phyloP scores from a whole-genome alignment of 2,113 vertebrate genomes.

The Puma concolor region DNA sequence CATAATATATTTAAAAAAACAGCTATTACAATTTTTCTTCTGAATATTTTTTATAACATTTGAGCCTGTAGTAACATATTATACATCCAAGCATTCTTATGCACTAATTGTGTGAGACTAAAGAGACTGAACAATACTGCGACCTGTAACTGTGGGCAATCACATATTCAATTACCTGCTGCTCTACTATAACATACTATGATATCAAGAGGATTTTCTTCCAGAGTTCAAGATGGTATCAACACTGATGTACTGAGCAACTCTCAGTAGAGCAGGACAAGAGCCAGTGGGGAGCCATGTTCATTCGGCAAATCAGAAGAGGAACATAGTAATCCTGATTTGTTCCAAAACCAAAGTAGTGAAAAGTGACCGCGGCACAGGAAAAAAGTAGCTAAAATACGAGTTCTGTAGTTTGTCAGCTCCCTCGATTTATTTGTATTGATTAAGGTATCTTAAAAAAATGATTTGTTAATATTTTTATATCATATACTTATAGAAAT shows the following conservation, averaged over 20 bases:
- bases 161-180: background rate
- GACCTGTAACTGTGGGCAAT: background rate
- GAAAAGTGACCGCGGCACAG: background rate
- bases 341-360: background rate
- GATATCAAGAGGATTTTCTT: background rate
- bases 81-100: background rate
- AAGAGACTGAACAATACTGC: background rate
- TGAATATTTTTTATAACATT: background rate
- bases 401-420: background rate
- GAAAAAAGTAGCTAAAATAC: background rate
- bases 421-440: background rate
- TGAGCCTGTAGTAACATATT: background rate
- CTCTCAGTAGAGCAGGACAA: rapidly evolving
- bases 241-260: background rate
- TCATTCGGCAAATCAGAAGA: background rate
- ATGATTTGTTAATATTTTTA: background rate
- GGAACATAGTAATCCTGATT: background rate
- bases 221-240: background rate
- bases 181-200: background rate
- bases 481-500: background rate
- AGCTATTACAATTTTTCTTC: background rate
- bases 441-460: background rate
- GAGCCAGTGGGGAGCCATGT: background rate
- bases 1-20: background rate
- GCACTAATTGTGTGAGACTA: background rate